Conservation (phyloP, 2,113 vertebrate species). For the Gallinago jamesoni region DNA sequence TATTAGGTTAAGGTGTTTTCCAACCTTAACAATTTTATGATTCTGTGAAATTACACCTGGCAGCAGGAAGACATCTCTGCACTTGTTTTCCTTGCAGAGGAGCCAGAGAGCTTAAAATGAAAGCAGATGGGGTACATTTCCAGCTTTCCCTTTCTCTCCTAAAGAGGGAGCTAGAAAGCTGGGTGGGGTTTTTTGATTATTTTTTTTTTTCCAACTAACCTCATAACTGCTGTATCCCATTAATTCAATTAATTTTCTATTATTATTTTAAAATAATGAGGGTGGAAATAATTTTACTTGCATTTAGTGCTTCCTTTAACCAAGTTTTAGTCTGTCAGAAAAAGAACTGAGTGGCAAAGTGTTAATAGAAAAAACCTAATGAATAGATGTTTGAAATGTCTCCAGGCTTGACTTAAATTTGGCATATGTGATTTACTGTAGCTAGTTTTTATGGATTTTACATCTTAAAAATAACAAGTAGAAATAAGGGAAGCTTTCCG, state of each 20-base stretch:
- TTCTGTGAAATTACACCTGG: not conserved
- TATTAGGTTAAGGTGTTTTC: not conserved
- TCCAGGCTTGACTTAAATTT: not conserved
- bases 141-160: not conserved
- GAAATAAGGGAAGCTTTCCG: not conserved
- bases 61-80: not conserved
- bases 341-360: not conserved
- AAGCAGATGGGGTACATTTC: not conserved
- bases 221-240: not conserved
- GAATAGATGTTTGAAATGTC: not conserved
- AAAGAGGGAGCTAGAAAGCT: slow-evolving; percentile 2
- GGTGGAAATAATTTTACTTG: not conserved
- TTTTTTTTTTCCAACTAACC: not conserved
- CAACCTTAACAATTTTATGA: not conserved
- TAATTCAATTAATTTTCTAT: not conserved
- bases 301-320: not conserved
- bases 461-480: not conserved
- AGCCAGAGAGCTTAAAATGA: slow-evolving; percentile 25
- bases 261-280: not conserved
- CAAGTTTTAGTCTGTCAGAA: not conserved
- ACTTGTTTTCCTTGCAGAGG: not conserved
- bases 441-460: not conserved
- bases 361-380: not conserved
- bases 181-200: too few relatives aligned
- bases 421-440: not conserved